Conservation (phyloP, 2,888 invertebrate genomes). For the Ischnura elegans region DNA sequence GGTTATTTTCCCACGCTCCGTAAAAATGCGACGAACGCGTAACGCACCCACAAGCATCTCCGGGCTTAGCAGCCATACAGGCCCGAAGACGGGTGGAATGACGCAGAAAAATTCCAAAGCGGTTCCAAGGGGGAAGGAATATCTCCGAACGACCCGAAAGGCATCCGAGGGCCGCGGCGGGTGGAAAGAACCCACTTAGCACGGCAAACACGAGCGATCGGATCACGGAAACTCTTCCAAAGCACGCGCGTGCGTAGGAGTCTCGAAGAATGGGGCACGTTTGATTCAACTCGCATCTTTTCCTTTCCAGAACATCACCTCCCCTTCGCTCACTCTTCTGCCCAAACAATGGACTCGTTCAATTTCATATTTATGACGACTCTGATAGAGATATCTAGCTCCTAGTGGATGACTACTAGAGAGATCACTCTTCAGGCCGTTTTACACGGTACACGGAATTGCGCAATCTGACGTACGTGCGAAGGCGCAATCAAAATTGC, state of each 20-base stretch:
- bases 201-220: neutral
- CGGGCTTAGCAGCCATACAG: neutral
- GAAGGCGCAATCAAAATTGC: too few species aligned
- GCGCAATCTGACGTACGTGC: too few species aligned
- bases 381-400: too few species aligned
- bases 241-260: neutral
- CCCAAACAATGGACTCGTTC: neutral
- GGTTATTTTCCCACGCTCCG: neutral
- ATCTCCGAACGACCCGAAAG: neutral
- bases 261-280: neutral
- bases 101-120: neutral
- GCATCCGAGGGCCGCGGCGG: neutral
- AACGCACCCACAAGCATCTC: neutral
- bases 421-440: too few species aligned
- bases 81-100: neutral
- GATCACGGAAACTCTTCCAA: neutral
- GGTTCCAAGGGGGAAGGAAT: neutral
- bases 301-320: neutral
- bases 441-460: too few species aligned
- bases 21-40: neutral
- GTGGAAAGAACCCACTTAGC: neutral
- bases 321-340: neutral
- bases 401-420: too few species aligned
- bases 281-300: neutral
- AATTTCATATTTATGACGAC: too few species aligned